phyloP scores from a whole-genome alignment of 2,113 vertebrate species.

The Phrynosoma platyrhinos region DNA sequence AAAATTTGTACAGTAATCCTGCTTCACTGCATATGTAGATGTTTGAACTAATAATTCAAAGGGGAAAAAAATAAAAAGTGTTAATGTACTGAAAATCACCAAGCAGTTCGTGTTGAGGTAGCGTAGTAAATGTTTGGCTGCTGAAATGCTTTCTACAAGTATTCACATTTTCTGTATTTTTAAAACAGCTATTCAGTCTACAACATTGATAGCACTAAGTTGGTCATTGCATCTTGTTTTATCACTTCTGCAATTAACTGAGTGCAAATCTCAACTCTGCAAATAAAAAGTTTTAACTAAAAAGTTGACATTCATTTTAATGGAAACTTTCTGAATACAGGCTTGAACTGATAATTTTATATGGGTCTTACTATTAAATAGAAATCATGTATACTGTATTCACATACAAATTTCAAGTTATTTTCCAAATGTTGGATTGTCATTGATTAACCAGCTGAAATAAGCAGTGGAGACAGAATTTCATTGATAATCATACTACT shows the following conservation, averaged over 20 bases:
- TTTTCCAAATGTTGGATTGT: not conserved
- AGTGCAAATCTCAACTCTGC: not conserved
- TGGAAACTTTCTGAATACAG: not conserved
- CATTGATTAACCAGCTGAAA: not conserved
- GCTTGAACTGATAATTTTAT: not conserved
- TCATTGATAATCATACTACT: not conserved
- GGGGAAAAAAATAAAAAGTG: not conserved
- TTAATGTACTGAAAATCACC: not conserved
- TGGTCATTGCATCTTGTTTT: not conserved
- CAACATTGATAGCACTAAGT: not conserved
- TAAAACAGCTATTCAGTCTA: not conserved
- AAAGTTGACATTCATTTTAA: not conserved
- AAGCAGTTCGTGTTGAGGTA: not conserved
- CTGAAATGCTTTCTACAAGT: not conserved
- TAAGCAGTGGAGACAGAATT: not conserved
- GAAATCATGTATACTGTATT: not conserved
- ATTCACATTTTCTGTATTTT: not conserved
- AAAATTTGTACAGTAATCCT: not conserved
- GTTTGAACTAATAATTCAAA: not conserved
- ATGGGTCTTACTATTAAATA: not conserved
- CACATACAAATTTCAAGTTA: not conserved
- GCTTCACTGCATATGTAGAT: not conserved
- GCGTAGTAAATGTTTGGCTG: not conserved
- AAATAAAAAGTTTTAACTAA: conserved; percentile 16
- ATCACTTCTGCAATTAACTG: not conserved